Conservation (phyloP, 2,888 invertebrate genomes). For the Melanotus villosus region DNA sequence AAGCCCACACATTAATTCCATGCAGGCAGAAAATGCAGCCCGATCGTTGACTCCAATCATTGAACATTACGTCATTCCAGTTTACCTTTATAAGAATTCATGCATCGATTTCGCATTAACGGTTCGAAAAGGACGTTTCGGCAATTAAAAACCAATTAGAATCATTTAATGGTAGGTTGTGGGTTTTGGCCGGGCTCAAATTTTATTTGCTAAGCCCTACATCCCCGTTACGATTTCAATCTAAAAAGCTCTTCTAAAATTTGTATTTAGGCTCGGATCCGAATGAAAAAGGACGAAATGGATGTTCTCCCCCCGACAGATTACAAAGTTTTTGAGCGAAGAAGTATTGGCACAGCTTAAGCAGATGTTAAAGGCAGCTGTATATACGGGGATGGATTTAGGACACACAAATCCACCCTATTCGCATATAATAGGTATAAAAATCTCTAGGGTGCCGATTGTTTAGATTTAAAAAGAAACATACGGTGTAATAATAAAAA, state of each 20-base stretch:
- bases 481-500: neutral
- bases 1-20: conserved; percentile 3
- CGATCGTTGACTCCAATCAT: conserved; percentile 14
- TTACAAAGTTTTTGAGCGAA: conserved; percentile 8
- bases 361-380: conserved; percentile 20
- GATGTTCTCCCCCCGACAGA: neutral
- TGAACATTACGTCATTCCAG: neutral
- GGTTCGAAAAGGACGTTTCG: neutral
- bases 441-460: neutral
- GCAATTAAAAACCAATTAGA: conserved; percentile 7
- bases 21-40: conserved; percentile 8
- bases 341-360: conserved; percentile 6
- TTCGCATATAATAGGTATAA: conserved; percentile 3
- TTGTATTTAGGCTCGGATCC: neutral
- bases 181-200: neutral
- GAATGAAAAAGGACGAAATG: neutral
- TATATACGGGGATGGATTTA: conserved; percentile 11
- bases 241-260: neutral
- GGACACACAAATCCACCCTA: neutral
- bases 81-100: neutral
- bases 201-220: neutral
- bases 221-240: neutral
- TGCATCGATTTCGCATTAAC: conserved; percentile 9
- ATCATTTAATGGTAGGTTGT: neutral
- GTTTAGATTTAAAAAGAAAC: neutral